Percentiles rank a stretch among this genome's conserved stretches.
Evolutionary conservation across 2,797 vertebrate species (phyloP).

Genomic region (Oreonectes daqikongensis): DNA sequence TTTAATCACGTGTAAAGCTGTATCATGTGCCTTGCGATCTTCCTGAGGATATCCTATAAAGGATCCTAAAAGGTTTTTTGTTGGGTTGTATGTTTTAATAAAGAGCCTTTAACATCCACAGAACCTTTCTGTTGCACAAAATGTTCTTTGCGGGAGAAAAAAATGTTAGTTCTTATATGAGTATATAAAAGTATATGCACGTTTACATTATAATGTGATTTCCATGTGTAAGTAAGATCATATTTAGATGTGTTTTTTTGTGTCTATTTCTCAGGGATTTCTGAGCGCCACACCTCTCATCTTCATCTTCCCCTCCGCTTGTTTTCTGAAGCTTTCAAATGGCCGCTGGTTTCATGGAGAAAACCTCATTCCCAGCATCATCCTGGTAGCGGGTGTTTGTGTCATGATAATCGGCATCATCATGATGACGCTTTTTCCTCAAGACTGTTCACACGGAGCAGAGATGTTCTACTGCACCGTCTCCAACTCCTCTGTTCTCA

Average conservation of each 20-base stretch:
- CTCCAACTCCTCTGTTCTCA: conserved; percentile 74
- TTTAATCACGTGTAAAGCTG: not conserved
- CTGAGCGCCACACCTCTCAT: conserved; percentile 92
- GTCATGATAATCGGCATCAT: conserved; percentile 86
- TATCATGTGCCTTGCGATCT: not conserved
- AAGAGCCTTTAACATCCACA: no score
- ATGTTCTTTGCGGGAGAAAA: no score
- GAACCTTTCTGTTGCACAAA: no score
- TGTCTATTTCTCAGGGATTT: conserved; percentile 78
- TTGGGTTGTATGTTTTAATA: no score
- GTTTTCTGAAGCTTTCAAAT: conserved; percentile 87
- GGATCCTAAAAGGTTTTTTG: no score
- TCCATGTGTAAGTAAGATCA: not conserved
- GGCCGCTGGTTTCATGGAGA: conserved; percentile 82
- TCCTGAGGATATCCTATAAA: no score
- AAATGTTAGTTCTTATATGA: no score
- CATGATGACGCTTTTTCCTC: conserved; percentile 81
- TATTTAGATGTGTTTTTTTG: not conserved
- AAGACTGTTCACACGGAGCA: conserved; percentile 88
- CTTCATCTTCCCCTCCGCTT: conserved; percentile 92
- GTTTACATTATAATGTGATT: not conserved
- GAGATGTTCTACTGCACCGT: conserved; percentile 92
- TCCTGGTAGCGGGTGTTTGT: conserved; percentile 81
- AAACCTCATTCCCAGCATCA: conserved; percentile 78
- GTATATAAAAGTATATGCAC: no score